Percentiles rank a stretch among this genome's conserved stretches.
Conservation (phyloP, 2,113 vertebrate genomes). For the Meriones unguiculatus region DNA sequence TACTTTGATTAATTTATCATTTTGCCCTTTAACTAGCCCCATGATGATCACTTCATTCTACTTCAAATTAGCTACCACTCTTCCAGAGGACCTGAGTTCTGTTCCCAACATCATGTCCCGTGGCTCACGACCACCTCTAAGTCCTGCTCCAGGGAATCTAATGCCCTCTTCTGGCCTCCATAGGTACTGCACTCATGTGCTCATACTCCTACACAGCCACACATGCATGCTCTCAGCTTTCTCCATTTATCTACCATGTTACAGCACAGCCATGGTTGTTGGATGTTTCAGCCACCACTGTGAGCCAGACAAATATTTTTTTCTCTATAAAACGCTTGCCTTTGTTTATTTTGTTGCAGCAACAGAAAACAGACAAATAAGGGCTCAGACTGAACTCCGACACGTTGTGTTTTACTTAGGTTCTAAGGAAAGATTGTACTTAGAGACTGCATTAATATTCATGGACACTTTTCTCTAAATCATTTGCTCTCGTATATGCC, state of each 20-base stretch:
- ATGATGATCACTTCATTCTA: not conserved
- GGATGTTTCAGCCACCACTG: not conserved
- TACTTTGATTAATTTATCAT: not conserved
- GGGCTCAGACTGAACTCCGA: not conserved
- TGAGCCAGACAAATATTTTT: not conserved
- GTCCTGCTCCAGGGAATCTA: not conserved
- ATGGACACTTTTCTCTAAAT: not conserved
- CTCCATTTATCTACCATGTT: not conserved
- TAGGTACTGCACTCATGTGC: not conserved
- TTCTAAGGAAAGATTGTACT: not conserved
- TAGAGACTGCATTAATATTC: not conserved
- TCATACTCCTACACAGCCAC: not conserved
- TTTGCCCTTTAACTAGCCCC: not conserved
- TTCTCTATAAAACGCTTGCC: not conserved
- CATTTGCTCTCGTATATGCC: not conserved
- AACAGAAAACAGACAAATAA: not conserved
- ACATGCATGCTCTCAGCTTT: not conserved
- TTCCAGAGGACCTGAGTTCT: not conserved
- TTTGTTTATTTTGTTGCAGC: not conserved
- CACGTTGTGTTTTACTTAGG: not conserved
- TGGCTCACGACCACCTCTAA: not conserved
- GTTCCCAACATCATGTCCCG: not conserved
- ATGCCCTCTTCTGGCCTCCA: not conserved
- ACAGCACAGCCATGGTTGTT: not conserved
- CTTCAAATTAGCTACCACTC: not conserved